Evolutionary conservation across 2,888 invertebrate species (phyloP).

Genomic region (Terebella lapidaria): DNA sequence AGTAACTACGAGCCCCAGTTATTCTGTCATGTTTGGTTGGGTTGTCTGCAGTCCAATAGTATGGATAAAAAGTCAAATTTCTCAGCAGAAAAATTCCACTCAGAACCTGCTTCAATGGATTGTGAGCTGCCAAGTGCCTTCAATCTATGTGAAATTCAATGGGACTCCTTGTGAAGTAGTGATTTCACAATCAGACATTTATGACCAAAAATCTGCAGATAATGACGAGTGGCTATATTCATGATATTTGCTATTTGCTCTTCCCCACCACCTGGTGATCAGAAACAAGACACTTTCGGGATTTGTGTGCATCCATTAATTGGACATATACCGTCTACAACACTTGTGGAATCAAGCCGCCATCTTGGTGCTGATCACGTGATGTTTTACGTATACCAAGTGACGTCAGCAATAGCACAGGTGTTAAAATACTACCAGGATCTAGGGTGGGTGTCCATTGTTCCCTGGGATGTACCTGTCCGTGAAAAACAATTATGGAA

Average conservation of each 20-base stretch:
- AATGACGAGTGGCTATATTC: neutral
- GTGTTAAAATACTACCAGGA: conserved; percentile 34
- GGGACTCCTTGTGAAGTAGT: conserved; percentile 6
- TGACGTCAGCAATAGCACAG: conserved; percentile 29
- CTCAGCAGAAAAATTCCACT: neutral
- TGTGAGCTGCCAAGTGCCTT: conserved; percentile 34
- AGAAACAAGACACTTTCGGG: conserved; percentile 23
- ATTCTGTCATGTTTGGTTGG: conserved; percentile 15
- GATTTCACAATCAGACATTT: conserved; percentile 1
- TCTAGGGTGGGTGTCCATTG: conserved; percentile 29
- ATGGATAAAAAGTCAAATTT: too few relatives aligned
- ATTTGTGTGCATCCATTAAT: conserved; percentile 48
- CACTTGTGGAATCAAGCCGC: conserved; percentile 41
- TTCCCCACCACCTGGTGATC: neutral
- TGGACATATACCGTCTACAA: conserved; percentile 36
- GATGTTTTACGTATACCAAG: conserved; percentile 38
- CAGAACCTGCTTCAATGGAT: conserved; percentile 28
- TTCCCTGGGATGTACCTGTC: conserved; percentile 39
- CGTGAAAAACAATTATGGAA: conserved; percentile 39
- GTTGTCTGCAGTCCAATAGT: too few relatives aligned
- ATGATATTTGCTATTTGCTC: neutral
- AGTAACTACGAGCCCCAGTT: conserved; percentile 10
- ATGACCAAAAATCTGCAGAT: neutral
- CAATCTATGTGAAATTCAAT: neutral
- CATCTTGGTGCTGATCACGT: conserved; percentile 40